Evolutionary conservation across 2,888 invertebrate species (phyloP).

Genomic region (Agriotes lineatus): DNA sequence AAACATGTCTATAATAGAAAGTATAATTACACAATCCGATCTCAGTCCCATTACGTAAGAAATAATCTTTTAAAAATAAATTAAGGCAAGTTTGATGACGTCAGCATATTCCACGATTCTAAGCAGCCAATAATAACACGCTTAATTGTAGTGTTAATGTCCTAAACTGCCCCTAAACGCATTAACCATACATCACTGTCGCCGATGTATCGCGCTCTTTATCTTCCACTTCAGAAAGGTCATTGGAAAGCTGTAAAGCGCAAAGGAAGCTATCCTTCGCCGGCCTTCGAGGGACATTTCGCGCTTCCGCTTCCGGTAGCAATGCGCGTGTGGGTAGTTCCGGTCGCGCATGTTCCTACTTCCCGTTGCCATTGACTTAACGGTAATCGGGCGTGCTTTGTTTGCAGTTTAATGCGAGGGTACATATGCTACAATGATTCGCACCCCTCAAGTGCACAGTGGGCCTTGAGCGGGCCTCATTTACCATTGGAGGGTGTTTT

Average conservation of each 20-base stretch:
- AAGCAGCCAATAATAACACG: constrained; percentile 13
- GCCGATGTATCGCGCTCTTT: constrained; percentile 1
- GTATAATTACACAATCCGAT: too few species aligned
- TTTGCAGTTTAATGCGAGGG: constrained; percentile 48
- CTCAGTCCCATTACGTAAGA: too few species aligned
- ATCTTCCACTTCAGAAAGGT: constrained; percentile 21
- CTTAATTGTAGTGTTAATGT: constrained; percentile 31
- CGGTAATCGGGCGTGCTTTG: constrained; percentile 57
- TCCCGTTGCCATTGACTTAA: constrained; percentile 62
- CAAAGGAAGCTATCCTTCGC: constrained; percentile 34
- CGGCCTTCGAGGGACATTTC: constrained; percentile 41
- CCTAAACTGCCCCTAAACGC: constrained; percentile 37
- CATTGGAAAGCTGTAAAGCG: constrained; percentile 6
- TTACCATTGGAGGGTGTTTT: constrained; percentile 40
- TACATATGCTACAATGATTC: constrained; percentile 45
- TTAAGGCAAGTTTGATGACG: not conserved
- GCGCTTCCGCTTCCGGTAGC: constrained; percentile 44
- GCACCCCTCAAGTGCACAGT: constrained; percentile 40
- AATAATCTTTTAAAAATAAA: too few species aligned
- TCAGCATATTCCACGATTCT: too few species aligned
- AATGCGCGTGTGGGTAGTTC: constrained; percentile 46
- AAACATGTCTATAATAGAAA: too few species aligned
- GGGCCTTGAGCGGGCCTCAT: constrained; percentile 28
- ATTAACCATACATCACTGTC: constrained; percentile 33
- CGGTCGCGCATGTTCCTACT: constrained; percentile 55